Evolutionary conservation across 53 echinoderm and acorn worm species (phyloP).

Genomic region (Henricia sp.): DNA sequence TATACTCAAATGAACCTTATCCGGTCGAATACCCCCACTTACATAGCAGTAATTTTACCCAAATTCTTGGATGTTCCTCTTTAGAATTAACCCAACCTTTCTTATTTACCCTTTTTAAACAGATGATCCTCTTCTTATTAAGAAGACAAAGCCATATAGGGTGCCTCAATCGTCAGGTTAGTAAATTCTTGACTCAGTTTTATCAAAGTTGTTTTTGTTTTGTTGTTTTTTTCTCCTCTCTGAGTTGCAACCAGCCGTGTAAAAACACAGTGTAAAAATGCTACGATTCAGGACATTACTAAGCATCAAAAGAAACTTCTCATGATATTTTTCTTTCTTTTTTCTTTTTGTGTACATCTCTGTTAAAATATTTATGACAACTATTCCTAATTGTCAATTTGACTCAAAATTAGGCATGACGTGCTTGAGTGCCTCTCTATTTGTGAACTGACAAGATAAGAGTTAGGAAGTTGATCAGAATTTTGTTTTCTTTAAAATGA

Average conservation of each 20-base stretch:
- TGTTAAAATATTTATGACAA: too few relatives aligned
- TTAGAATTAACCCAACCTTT: not conserved
- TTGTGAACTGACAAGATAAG: too few relatives aligned
- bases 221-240: too few relatives aligned
- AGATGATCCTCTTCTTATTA: constrained; percentile 65
- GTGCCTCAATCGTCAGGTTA: constrained; percentile 74
- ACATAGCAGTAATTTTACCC: not conserved
- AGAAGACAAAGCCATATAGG: constrained; percentile 67
- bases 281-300: not conserved
- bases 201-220: too few relatives aligned
- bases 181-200: not conserved
- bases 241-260: not conserved
- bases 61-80: not conserved
- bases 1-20: too few relatives aligned
- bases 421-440: too few relatives aligned
- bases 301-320: not conserved
- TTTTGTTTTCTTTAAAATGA: too few relatives aligned
- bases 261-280: not conserved
- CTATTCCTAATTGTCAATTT: too few relatives aligned
- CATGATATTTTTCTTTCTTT: not conserved
- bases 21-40: too few relatives aligned
- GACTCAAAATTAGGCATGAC: too few relatives aligned
- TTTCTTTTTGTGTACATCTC: too few relatives aligned
- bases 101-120: not conserved
- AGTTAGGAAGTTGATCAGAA: not conserved